phyloP scores from a whole-genome alignment of 2,888 invertebrate species.

The Tromatobia lineatoria region DNA sequence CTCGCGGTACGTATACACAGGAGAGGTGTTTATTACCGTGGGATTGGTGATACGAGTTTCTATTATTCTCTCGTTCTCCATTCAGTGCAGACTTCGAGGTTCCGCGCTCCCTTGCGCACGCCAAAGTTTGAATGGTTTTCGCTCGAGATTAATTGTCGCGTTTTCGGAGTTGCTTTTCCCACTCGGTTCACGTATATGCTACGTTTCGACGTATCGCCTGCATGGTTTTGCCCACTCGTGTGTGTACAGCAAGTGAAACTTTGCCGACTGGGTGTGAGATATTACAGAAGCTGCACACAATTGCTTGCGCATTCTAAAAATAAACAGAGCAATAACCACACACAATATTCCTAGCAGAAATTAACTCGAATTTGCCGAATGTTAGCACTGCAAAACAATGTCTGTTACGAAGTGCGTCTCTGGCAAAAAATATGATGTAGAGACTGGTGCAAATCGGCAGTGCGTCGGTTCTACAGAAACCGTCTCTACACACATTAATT shows the following conservation, averaged over 20 bases:
- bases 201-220: conserved; percentile 58
- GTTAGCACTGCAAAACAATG: no score
- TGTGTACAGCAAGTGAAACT: conserved; percentile 29
- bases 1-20: conserved; percentile 13
- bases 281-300: not conserved
- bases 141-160: conserved; percentile 68
- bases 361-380: no score
- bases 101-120: conserved; percentile 46
- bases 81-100: not conserved
- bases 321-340: conserved; percentile 15
- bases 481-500: no score
- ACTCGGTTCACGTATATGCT: conserved; percentile 20
- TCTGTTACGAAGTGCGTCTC: no score
- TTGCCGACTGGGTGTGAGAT: conserved; percentile 17
- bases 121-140: conserved; percentile 68
- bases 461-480: no score
- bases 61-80: conserved; percentile 52
- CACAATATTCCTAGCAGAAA: not conserved
- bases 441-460: no score
- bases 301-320: not conserved
- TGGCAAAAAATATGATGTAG: no score
- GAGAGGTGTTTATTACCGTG: conserved; percentile 63
- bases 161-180: conserved; percentile 60
- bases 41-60: conserved; percentile 67
- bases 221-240: conserved; percentile 18